Base-by-base conservation (phyloP, 2,888 invertebrate genomes). In the Meta bourneti region DNA sequence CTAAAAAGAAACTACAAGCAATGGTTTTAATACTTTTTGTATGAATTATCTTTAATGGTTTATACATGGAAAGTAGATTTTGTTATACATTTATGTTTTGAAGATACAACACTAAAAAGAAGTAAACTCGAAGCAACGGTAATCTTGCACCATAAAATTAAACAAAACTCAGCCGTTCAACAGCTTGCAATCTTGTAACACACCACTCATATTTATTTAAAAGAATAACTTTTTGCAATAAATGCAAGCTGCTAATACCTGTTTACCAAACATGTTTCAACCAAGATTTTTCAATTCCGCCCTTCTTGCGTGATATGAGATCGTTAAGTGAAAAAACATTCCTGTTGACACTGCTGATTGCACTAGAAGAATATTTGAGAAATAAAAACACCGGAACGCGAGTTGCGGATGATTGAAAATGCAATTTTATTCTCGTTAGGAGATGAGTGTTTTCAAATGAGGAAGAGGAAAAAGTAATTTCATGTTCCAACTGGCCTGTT, bases 381-480 rank as follows among this genome's bases (percentile, higher is more conserved):
- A 61, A 16, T 61, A 61, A 61, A 61, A 61, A 61, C 61, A 61
- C 16, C 61, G 61, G 9, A 16, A 5, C 61, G 34, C 34, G 34
- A 34, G 34, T 2, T 61, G 61, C 9, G 9, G 61, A 6, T 13
- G 54, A 61, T 34, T 79, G 79, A 79, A 79, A 79, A 34, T 34
- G 79, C 34, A 61, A 34, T 79, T 79, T 79, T 61, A 13, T 79
- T 34, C 20, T 61, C 34, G 54, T 79, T 79, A 79, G 11, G 78
- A 61, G 61, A 61, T 5, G 61, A 61, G 61, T 61, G 61, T 61
- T 61, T 61, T 61, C 61, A 61, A 61, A 61, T 61, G 61, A 61
- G 61, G 61, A 9, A 61, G 9, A 5, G 61, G 61, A 61, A 61
- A 61, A 61, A 61, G 61, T 9, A 61, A 61, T 61, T 61, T 61